These are phyloP conservation scores for Dolomedes plantarius DNA, from an alignment of 2,888 invertebrate species.

Conservation along the genomic window DNA sequence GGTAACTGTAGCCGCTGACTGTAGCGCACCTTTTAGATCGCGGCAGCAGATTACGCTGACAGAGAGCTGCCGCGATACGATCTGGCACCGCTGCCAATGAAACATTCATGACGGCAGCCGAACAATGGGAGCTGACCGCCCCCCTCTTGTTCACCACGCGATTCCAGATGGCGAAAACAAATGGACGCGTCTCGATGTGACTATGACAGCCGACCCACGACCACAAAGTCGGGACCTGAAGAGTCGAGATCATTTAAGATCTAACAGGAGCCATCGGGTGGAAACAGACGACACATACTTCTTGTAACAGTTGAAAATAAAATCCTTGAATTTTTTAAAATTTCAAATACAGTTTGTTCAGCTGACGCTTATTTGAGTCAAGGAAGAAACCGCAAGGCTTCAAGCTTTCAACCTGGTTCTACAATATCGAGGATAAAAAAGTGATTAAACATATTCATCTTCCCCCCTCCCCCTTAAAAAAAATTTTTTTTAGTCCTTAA, in stretches of 20 bases:
- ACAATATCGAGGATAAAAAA: no score
- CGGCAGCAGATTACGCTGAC: slow-evolving; percentile 52
- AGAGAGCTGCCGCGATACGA: slow-evolving; percentile 55
- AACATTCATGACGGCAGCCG: slow-evolving; percentile 67
- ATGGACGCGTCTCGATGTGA: slow-evolving; percentile 50
- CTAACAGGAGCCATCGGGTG: neutral
- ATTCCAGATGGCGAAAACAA: slow-evolving; percentile 68
- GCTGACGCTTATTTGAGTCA: no score
- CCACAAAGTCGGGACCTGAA: neutral
- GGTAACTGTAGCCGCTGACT: slow-evolving; percentile 63
- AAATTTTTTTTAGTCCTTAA: no score
- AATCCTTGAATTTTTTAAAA: no score
- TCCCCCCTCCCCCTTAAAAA: no score
- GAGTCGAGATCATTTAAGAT: slow-evolving; percentile 45
- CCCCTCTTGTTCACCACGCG: slow-evolving; percentile 56
- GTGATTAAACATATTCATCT: no score
- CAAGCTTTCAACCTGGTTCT: no score
- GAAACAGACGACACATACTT: neutral
- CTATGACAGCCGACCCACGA: slow-evolving; percentile 60
- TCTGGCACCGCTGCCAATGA: slow-evolving; percentile 56
- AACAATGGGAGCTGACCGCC: slow-evolving; percentile 58
- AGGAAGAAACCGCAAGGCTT: no score
- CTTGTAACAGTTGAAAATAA: no score
- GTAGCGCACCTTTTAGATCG: slow-evolving; percentile 69
- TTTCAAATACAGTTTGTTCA: no score